phyloP scores from a whole-genome alignment of 1,140 invertebrate genomes.

The Dufourea novaeangliae region DNA sequence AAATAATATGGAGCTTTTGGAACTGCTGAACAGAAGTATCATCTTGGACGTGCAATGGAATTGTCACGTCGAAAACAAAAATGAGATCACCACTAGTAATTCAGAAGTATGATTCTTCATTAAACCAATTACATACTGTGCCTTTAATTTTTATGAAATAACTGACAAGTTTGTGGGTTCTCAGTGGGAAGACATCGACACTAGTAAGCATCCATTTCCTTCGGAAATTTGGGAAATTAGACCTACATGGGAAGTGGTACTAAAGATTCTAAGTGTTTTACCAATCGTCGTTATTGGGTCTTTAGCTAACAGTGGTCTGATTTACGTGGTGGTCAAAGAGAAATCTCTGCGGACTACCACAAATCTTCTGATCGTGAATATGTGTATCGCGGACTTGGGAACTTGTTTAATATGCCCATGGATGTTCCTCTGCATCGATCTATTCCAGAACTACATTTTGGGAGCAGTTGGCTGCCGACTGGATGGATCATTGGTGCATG shows the following conservation, averaged over 20 bases:
- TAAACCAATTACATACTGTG: background rate
- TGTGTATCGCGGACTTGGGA: constrained; percentile 89
- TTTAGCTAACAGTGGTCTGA: constrained; percentile 87
- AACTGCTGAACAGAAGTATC: background rate
- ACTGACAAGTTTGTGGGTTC: constrained; percentile 38
- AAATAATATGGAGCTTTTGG: background rate
- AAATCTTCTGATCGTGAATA: constrained; percentile 90
- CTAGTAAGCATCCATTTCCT: constrained; percentile 78
- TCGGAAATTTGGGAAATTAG: constrained; percentile 84
- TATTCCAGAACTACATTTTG: constrained; percentile 89
- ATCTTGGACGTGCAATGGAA: constrained; percentile 26
- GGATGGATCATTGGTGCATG: constrained; percentile 87
- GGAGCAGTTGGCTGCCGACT: constrained; percentile 86
- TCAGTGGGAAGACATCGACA: constrained; percentile 52
- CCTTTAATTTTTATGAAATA: background rate
- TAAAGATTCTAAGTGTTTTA: constrained; percentile 84
- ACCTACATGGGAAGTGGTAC: constrained; percentile 83
- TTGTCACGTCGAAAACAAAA: background rate
- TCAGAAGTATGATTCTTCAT: constrained; percentile 14
- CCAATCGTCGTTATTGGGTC: constrained; percentile 86
- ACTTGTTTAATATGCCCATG: constrained; percentile 89
- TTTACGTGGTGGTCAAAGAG: constrained; percentile 86
- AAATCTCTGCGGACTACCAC: constrained; percentile 88
- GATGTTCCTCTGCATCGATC: constrained; percentile 87
- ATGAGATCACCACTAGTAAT: background rate